Evolutionary conservation across 2,113 vertebrate species (phyloP).

Genomic region (Atractosteus spatula): DNA sequence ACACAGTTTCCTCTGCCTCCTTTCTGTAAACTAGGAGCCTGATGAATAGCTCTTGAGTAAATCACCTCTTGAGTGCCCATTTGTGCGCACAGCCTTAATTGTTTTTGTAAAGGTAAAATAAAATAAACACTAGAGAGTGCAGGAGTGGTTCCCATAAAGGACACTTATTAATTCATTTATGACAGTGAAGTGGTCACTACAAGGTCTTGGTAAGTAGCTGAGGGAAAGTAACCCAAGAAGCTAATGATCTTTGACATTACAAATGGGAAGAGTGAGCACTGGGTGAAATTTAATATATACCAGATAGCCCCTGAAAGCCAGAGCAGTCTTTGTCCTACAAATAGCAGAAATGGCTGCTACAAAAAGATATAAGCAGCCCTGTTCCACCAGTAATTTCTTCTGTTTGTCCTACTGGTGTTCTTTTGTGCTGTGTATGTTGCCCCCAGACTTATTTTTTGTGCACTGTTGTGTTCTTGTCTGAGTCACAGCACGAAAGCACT

Average conservation of each 20-base stretch:
- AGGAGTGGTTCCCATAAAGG: slow-evolving; percentile 25
- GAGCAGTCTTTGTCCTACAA: slow-evolving; percentile 40
- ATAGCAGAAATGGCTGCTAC: slow-evolving; percentile 20
- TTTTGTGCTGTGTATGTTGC: no score
- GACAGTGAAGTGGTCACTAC: slow-evolving; percentile 38
- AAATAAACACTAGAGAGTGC: slow-evolving; percentile 36
- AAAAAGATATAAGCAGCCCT: slow-evolving; percentile 23
- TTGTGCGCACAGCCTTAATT: slow-evolving; percentile 37
- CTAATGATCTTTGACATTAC: slow-evolving; percentile 50
- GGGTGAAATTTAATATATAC: slow-evolving; percentile 38
- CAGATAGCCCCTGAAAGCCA: slow-evolving; percentile 41
- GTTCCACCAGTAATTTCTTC: slow-evolving; percentile 20
- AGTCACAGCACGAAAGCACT: no score
- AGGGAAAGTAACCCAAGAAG: slow-evolving; percentile 54
- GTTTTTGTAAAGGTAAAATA: slow-evolving; percentile 33
- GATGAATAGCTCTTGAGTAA: slow-evolving; percentile 18
- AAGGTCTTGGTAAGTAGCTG: slow-evolving; percentile 40
- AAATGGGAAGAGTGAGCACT: slow-evolving; percentile 35
- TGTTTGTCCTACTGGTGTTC: neutral
- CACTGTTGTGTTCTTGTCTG: no score
- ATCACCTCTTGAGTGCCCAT: slow-evolving; percentile 21
- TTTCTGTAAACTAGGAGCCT: slow-evolving; percentile 2
- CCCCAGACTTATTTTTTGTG: no score
- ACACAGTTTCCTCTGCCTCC: neutral
- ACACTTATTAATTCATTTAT: slow-evolving; percentile 50